Evolutionary conservation across 2,888 invertebrate genomes (phyloP).

Genomic region (Fissipunctia ypsillon): DNA sequence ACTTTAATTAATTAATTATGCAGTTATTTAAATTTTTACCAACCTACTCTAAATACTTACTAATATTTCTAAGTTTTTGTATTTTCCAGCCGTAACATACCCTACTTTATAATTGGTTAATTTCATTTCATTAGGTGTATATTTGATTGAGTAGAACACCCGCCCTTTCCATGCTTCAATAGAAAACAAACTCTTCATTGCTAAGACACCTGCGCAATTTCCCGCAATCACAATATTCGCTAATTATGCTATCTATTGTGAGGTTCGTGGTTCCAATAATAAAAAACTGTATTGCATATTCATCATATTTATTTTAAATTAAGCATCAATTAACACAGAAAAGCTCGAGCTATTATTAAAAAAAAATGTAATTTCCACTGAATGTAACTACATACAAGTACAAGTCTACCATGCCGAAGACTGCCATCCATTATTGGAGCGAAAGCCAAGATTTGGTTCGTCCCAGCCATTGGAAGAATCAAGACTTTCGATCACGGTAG

Average conservation of each 20-base stretch:
- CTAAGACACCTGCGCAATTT: conserved; percentile 37
- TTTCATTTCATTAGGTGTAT: conserved; percentile 6
- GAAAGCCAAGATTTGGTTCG: not conserved
- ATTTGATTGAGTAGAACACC: conserved; percentile 12
- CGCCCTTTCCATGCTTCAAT: conserved; percentile 62
- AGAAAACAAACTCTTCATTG: conserved; percentile 48
- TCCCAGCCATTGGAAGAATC: conserved; percentile 42
- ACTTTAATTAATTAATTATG: too few relatives aligned
- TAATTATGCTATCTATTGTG: not conserved
- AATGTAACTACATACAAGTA: not conserved
- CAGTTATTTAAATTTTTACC: too few relatives aligned
- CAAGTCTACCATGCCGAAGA: conserved; percentile 55
- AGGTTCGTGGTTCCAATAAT: not conserved
- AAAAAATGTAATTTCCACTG: not conserved
- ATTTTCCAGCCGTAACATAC: not conserved
- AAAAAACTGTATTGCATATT: not conserved
- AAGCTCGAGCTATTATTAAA: not conserved
- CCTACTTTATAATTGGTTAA: conserved; percentile 9
- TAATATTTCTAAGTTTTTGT: not conserved
- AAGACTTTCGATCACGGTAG: conserved; percentile 28
- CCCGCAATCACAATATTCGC: not conserved
- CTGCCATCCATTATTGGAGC: conserved; percentile 61
- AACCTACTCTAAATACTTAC: not conserved
- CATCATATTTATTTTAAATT: conserved; percentile 29
- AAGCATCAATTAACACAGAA: conserved; percentile 1